Conservation (phyloP, 2,113 vertebrate genomes). For the Elephas maximus region DNA sequence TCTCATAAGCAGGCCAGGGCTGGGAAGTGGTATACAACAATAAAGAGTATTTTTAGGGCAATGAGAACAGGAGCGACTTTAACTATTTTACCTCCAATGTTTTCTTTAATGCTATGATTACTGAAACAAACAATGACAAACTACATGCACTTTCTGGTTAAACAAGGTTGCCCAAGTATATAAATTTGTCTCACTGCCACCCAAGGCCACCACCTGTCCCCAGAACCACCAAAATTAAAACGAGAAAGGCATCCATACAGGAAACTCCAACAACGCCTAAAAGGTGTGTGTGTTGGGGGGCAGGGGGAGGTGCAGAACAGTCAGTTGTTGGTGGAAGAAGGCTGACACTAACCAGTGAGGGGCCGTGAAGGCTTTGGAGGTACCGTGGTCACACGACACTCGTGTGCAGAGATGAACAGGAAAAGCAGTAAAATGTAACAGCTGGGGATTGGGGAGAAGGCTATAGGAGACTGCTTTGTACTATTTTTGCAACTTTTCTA, state of each 20-base stretch:
- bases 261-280: too few relatives aligned
- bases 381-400: neutral
- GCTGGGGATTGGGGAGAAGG: rapidly evolving
- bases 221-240: neutral
- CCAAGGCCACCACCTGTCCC: neutral
- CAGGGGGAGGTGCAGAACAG: neutral
- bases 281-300: neutral
- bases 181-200: neutral
- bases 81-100: neutral
- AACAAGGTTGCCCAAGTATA: neutral
- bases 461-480: neutral
- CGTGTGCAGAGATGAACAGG: neutral
- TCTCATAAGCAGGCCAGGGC: neutral
- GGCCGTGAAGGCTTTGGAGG: rapidly evolving
- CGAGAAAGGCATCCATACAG: neutral
- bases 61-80: neutral
- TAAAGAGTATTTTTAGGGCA: neutral
- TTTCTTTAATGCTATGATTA: neutral
- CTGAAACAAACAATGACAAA: neutral
- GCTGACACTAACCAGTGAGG: too few relatives aligned
- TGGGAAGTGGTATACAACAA: neutral
- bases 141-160: neutral
- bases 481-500: neutral
- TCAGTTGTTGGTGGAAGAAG: neutral
- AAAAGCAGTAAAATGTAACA: neutral